Base-by-base conservation (phyloP, 2,113 vertebrate species). In the Cettia cetti region DNA sequence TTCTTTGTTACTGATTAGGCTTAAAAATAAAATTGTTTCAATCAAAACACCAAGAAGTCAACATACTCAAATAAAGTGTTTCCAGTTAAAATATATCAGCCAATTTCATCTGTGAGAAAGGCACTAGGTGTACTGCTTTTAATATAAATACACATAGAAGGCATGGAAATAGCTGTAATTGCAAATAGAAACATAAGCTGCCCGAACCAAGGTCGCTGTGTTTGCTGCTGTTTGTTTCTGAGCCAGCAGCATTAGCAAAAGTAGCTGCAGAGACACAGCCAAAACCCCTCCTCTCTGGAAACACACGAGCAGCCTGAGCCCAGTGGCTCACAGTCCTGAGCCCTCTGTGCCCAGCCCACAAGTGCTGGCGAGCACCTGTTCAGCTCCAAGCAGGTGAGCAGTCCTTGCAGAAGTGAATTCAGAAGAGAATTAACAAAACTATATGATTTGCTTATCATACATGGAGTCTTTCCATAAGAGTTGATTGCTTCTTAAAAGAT, bases 71-170 rank as follows among this genome's bases (percentile, higher is more conserved):
- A 92, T 47, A 65, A 94, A 66, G 47, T 40, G 53, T 90, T 94
- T 96, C 87, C 71, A 59, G 77, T 82, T 69, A 65, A 89, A 90
- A 90, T 37, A 27, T 64, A 85, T 88, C 70, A 83, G 83, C 88
- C 53, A 78, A 66, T 92, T 94, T 85, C 89, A 69, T 86, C 96
- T 60, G 78, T 90, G 90, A 97, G 94, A 76, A 91, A 96, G 86
- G 83, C 78, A 90, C 95, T 83, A 69, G 39, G 77, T 49, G 49
- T 83, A 60, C 96, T 95, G 94, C 93, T 95, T 96, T 91, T 92
- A 94, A 91, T 82, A 90, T 90, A 91, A 95, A 93, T 61, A 90
- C 82, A 94, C 50, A 39, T 22, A 93, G 87, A 91, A 92, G 81
- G 80, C 94, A 40, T 66, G 96, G 79, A 93, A 95, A 61, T 79